phyloP scores from a whole-genome alignment of 1,140 invertebrate genomes.

The Parasteatoda tepidariorum region DNA sequence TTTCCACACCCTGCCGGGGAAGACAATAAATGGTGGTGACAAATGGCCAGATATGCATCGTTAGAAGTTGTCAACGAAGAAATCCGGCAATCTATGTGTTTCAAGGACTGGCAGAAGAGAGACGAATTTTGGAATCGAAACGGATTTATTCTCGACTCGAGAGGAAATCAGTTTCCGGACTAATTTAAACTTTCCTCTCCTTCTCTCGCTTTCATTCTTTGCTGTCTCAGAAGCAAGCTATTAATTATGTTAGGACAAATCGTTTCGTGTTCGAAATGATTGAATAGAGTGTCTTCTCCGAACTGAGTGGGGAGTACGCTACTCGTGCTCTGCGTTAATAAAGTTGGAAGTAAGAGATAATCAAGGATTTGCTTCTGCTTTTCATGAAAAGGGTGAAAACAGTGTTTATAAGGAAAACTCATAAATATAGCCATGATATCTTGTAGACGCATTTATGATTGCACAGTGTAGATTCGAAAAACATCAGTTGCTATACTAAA shows the following conservation, averaged over 20 bases:
- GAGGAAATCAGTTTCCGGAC: background rate
- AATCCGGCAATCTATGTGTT: constrained; percentile 23
- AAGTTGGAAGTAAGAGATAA: too few relatives aligned
- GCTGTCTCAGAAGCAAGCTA: background rate
- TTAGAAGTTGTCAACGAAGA: constrained; percentile 33
- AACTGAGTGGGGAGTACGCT: constrained; percentile 43
- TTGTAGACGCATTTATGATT: too few relatives aligned
- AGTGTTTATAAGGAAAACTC: too few relatives aligned
- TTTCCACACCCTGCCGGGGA: background rate
- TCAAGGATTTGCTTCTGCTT: too few relatives aligned
- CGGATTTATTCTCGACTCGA: background rate
- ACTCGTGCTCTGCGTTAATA: too few relatives aligned
- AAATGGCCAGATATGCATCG: constrained; percentile 42
- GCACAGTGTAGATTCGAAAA: too few relatives aligned
- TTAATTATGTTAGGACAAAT: constrained; percentile 34
- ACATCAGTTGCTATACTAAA: too few relatives aligned
- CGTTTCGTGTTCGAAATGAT: constrained; percentile 6
- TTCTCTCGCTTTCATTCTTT: too few relatives aligned
- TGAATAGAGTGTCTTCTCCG: background rate
- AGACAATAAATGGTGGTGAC: constrained; percentile 40
- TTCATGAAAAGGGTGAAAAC: too few relatives aligned
- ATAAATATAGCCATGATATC: too few relatives aligned
- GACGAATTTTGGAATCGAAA: constrained; percentile 3
- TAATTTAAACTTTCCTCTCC: constrained; percentile 25
- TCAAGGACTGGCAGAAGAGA: background rate